Base-by-base conservation (phyloP, 2,888 invertebrate species). In the Amphiduros pacificus region DNA sequence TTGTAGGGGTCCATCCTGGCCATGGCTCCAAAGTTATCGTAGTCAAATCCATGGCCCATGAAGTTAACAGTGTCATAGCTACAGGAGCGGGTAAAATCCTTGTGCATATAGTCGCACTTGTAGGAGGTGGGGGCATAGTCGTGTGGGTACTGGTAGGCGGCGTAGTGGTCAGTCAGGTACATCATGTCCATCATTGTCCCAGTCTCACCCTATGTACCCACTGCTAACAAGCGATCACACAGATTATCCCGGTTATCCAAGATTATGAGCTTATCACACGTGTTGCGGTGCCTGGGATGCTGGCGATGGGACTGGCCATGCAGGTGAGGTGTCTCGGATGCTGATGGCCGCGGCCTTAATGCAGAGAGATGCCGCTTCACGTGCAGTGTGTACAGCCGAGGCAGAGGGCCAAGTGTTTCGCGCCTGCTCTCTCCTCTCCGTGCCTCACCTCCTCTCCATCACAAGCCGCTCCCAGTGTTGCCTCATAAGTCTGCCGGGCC, bases 31-130 rank as follows among this genome's bases (percentile, higher is more conserved):
- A 59, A 40, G 53, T 50, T 59, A 53, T 59, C 59, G 29, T 53
- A 53, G 40, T 59, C 59, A 31, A 59, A 59, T 29, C 51, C 51
- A 40, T 50, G 51, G 28, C 59, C 59, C 61, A 61, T 61, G 56
- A 41, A 57, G 55, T 48, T 50, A 49, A 61, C 51, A 31, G 52
- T 32, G 40, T 61, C 57, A 52, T 61, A 61, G 56, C 49, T 41
- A 40, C 55, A 52, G 14, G 57, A 57, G n/a, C 50, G 36, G 22
- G 44, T 36, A 31, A 48, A 59, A 27, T 59, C 59, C 59, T 44
- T 44, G 44, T 51, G 24, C 51, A 51, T 28, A 24, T 51, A 51
- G 26, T 51, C 51, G 26, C 51, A 51, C 24, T 51, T 51, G 17
- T 51, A 51, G 26, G 51, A 24, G 27, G 58, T 31, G 24, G 22